These are phyloP conservation scores for Peromyscus polionotus DNA, from an alignment of 2,113 vertebrate genomes.

Conservation along the genomic window DNA sequence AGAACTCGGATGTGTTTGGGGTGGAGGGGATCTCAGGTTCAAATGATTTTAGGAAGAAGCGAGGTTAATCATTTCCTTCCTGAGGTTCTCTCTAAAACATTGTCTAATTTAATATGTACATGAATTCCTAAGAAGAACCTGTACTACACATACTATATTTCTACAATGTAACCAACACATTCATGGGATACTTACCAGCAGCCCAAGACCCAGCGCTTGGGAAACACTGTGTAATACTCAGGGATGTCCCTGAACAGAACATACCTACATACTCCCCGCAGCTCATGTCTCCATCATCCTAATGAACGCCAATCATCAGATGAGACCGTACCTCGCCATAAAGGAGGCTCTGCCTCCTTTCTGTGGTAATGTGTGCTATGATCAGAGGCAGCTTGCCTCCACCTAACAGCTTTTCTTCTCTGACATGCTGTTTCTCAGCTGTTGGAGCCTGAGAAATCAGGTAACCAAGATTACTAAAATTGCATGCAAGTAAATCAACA, in stretches of 20 bases:
- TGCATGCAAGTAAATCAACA: neutral
- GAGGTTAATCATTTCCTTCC: neutral
- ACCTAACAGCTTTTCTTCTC: neutral
- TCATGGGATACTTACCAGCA: neutral
- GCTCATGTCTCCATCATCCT: neutral
- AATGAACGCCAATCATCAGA: neutral
- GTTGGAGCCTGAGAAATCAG: neutral
- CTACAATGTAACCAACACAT: neutral
- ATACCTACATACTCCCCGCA: neutral
- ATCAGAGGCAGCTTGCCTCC: neutral
- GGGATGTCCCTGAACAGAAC: neutral
- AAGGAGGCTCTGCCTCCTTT: neutral
- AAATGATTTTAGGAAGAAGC: slow-evolving; percentile 42
- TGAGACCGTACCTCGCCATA: neutral
- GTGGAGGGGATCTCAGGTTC: neutral
- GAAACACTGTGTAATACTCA: neutral
- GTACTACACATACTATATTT: neutral
- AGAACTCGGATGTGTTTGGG: neutral
- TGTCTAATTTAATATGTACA: neutral
- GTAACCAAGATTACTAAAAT: neutral
- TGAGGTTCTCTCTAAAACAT: neutral
- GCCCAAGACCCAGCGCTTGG: neutral
- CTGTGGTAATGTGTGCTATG: neutral
- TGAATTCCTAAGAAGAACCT: neutral
- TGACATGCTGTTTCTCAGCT: neutral